Evolutionary conservation across 1,140 invertebrate species (phyloP).

Genomic region (Drosophila azteca): DNA sequence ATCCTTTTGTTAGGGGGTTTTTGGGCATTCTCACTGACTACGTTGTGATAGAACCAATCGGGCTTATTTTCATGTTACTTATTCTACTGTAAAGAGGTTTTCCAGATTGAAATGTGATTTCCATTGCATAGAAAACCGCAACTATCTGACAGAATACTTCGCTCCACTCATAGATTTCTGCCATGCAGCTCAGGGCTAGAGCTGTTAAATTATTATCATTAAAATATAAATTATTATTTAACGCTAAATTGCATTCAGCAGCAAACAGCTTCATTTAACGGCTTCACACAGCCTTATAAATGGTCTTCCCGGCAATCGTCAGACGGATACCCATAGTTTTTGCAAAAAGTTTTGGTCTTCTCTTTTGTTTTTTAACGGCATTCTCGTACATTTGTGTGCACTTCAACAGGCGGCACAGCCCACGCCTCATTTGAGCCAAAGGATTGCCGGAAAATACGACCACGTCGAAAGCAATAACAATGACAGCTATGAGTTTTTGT

Average conservation of each 20-base stretch:
- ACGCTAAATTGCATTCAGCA: slow-evolving; percentile 66
- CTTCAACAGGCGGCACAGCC: slow-evolving; percentile 36
- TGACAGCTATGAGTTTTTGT: slow-evolving; percentile 59
- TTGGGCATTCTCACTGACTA: slow-evolving; percentile 56
- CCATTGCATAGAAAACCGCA: too few species aligned
- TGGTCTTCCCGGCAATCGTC: slow-evolving; percentile 35
- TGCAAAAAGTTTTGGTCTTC: slow-evolving; percentile 16
- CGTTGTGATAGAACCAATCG: slow-evolving; percentile 72
- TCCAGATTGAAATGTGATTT: slow-evolving; percentile 9
- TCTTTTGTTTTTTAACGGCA: slow-evolving; percentile 27
- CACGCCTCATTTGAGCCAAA: slow-evolving; percentile 53
- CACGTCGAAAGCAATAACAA: slow-evolving; percentile 48
- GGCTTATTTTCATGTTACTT: slow-evolving; percentile 7
- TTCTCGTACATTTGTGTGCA: slow-evolving; percentile 19
- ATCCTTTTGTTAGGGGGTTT: slow-evolving; percentile 48
- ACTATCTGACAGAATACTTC: slow-evolving; percentile 17
- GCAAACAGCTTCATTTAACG: slow-evolving; percentile 63
- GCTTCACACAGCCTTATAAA: slow-evolving; percentile 70
- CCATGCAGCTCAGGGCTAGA: neutral
- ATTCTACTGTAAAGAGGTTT: slow-evolving; percentile 10
- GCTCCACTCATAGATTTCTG: slow-evolving; percentile 16
- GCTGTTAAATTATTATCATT: too few species aligned
- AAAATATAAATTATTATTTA: slow-evolving; percentile 63
- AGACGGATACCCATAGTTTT: slow-evolving; percentile 11
- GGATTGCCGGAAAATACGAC: slow-evolving; percentile 52